Evolutionary conservation across 2,888 invertebrate genomes (phyloP), one percentile per base, ranked within the genome.

Genomic region (Drosophila prolongata): DNA sequence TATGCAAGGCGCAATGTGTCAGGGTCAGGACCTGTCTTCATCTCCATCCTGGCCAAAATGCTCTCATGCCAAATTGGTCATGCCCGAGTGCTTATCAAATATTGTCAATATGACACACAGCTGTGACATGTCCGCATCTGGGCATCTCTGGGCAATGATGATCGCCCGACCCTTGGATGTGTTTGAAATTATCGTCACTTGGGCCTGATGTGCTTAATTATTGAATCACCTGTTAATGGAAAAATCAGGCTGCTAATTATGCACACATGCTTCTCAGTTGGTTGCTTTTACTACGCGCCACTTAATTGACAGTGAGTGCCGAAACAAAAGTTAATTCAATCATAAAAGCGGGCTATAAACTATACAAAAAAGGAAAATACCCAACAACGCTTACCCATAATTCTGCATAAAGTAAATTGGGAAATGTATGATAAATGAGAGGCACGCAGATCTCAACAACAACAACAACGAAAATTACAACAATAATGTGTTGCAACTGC

Each of bases 1-100:
- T 86, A 83, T 86, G 83, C 88, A 79, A 60, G 67, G 30, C 73
- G 74, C 73, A 68, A 87, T 85, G 66, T 87, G 82, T 68, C 70
- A 74, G 53, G 62, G 64, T 73, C 75, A 58, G 70, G 73, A 66
- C 68, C 52, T 43, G 35, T 37, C 37, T 61, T 44, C 55, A n/a
- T 38, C 57, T 34, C 10, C 47, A 16, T 34, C 30, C 30, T 42
- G 42, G 10, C 47, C 6, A 14, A 47, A 47, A 43, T 57, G 42
- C 37, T 49, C 19, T 37, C 44, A 57, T 49, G 46, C 55, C 42
- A 54, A 72, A 69, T 70, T 53, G 55, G 60, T 53, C 54, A 74
- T 75, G 75, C 44, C 62, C 49, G 53, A 76, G 61, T 54, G 64
- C 58, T 52, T 55, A 71, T 80, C 72, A 57, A 59, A 64, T 65